A percentile compares a stretch with the other conserved stretches of the same genome.
These are phyloP conservation scores for Antechinus flavipes DNA, from an alignment of 2,113 vertebrate species.

Conservation along the genomic window DNA sequence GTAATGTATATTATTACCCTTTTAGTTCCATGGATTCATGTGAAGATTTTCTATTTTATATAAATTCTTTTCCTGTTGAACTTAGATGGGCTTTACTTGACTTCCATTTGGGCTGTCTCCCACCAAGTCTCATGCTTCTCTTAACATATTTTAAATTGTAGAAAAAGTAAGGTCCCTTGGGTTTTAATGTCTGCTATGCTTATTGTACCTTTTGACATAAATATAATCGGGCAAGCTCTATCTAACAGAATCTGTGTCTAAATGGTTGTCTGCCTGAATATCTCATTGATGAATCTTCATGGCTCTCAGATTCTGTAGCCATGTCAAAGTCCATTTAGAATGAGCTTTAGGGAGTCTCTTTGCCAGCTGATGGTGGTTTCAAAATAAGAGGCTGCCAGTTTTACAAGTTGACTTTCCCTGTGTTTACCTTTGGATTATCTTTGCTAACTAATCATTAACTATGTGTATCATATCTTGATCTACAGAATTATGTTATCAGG, in stretches of 20 bases:
- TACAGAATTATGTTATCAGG: background rate
- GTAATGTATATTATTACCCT: background rate
- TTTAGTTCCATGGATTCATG: background rate
- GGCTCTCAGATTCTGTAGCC: background rate
- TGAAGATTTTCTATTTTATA: background rate
- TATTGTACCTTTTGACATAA: background rate
- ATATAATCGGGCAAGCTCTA: background rate
- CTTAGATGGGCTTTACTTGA: background rate
- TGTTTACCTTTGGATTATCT: background rate
- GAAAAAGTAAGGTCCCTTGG: background rate
- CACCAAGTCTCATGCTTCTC: background rate
- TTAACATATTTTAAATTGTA: background rate
- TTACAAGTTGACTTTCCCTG: background rate
- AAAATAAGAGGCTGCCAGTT: background rate
- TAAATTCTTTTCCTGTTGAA: background rate
- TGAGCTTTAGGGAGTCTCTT: background rate
- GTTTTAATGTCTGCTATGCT: background rate
- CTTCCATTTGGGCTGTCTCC: background rate
- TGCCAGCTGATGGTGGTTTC: background rate
- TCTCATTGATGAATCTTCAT: background rate
- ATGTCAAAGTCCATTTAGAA: accelerated
- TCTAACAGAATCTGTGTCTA: background rate
- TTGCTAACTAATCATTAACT: background rate
- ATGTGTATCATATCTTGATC: background rate
- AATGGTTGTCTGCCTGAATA: background rate